A percentile compares a stretch with the other conserved stretches of the same genome.
Conservation (phyloP, 2,113 vertebrate genomes). For the Dromaius novaehollandiae region DNA sequence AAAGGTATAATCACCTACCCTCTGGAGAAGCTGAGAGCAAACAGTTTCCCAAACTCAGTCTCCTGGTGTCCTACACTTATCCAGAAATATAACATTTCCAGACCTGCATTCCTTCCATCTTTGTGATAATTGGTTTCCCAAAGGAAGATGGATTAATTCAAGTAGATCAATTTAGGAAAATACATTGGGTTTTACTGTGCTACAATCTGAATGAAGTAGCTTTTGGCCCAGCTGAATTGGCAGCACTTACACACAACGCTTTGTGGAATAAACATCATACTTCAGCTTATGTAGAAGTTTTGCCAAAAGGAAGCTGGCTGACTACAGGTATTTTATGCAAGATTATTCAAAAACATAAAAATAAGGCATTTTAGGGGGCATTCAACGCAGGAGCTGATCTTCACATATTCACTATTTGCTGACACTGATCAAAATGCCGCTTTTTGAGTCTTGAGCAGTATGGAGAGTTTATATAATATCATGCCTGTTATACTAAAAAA, state of each 20-base stretch:
- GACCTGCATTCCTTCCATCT: background rate
- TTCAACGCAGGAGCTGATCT: background rate
- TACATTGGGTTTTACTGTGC: background rate
- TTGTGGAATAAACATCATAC: background rate
- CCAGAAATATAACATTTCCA: background rate
- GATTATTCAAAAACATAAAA: background rate
- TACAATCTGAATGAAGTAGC: background rate
- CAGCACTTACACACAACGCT: background rate
- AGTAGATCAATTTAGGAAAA: background rate
- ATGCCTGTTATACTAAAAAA: background rate
- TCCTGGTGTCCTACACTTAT: background rate
- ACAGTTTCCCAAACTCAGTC: background rate
- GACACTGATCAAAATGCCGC: rapidly evolving
- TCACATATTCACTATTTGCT: background rate
- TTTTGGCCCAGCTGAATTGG: background rate
- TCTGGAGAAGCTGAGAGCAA: background rate
- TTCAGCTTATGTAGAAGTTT: background rate
- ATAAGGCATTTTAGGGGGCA: background rate
- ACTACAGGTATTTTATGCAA: background rate
- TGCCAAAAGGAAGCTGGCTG: background rate
- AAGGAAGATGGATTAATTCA: background rate
- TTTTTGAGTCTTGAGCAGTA: background rate
- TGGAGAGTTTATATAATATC: background rate
- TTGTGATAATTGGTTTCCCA: background rate
- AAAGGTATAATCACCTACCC: background rate